Percentiles rank a stretch among this genome's conserved stretches.
phyloP scores from a whole-genome alignment of 1,140 invertebrate genomes.

The Homarus americanus region DNA sequence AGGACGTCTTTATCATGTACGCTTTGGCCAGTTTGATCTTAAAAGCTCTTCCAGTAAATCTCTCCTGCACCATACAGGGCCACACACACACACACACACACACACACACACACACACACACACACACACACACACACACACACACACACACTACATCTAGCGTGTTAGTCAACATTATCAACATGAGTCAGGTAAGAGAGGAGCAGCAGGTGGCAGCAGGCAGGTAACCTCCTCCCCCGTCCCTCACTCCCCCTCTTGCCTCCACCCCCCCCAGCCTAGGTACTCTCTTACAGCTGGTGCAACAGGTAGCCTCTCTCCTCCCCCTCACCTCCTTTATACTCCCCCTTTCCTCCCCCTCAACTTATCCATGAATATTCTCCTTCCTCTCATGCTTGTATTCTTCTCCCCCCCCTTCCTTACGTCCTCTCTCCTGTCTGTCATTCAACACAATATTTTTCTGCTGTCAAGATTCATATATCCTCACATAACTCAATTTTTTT shows the following conservation, averaged over 20 bases:
- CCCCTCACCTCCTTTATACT: not conserved
- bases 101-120: constrained; percentile 46
- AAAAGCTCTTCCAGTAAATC: too few relatives aligned
- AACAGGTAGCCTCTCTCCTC: not conserved
- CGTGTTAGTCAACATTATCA: too few relatives aligned
- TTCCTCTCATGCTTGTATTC: not conserved
- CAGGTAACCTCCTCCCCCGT: too few relatives aligned
- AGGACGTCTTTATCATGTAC: too few relatives aligned
- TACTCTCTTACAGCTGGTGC: not conserved
- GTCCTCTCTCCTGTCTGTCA: not conserved
- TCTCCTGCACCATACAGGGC: not conserved
- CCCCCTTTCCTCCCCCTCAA: not conserved
- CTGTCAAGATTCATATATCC: not conserved
- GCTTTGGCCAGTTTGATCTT: too few relatives aligned
- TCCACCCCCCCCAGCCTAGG: not conserved
- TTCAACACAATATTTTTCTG: not conserved
- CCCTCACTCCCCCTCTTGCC: not conserved
- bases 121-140: constrained; percentile 39
- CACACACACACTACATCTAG: not conserved
- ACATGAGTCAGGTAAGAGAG: too few relatives aligned
- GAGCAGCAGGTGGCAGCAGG: too few relatives aligned
- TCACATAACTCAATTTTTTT: not conserved
- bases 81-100: constrained; percentile 43
- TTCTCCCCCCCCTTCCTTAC: not conserved
- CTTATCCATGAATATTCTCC: not conserved